phyloP scores from a whole-genome alignment of 2,113 vertebrate species.

The Pygoscelis adeliae region DNA sequence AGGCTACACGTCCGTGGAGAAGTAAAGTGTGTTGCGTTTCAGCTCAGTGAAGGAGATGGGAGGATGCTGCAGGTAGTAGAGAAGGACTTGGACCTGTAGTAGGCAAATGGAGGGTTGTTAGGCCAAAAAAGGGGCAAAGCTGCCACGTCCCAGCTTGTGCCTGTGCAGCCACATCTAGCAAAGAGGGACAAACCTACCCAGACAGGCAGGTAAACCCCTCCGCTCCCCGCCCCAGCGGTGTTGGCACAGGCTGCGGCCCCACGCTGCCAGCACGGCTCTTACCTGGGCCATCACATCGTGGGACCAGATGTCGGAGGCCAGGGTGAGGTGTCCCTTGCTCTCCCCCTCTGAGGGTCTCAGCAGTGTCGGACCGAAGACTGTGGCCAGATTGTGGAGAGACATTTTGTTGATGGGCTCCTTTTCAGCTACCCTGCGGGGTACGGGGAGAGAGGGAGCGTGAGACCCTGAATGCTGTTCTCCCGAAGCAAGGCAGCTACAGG shows the following conservation, averaged over 20 bases:
- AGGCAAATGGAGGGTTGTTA: background rate
- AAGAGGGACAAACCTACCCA: background rate
- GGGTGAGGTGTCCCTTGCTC: constrained; percentile 88
- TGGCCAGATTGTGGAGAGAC: constrained; percentile 98
- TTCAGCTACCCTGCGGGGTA: constrained; percentile 87
- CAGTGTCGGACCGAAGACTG: constrained; percentile 95
- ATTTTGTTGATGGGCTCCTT: constrained; percentile 99
- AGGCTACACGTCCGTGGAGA: constrained; percentile 95
- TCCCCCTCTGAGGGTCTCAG: constrained; percentile 94
- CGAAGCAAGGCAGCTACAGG: accelerated
- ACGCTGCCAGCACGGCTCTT: background rate
- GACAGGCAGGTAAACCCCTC: background rate
- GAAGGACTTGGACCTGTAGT: constrained; percentile 92
- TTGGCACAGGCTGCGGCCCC: accelerated
- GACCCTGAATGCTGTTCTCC: accelerated
- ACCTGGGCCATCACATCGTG: constrained; percentile 99
- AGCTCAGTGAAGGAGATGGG: constrained; percentile 93
- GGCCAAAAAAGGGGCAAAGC: background rate
- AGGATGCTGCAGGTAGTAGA: constrained; percentile 97
- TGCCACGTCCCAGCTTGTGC: background rate
- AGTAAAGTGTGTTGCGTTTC: constrained; percentile 95
- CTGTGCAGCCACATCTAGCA: background rate
- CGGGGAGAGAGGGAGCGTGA: background rate
- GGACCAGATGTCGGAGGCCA: constrained; percentile 97
- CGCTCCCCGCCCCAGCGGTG: background rate